Percentiles rank a stretch among this genome's conserved stretches.
Conservation (phyloP, 2,113 vertebrate genomes). For the Aegithalos caudatus region DNA sequence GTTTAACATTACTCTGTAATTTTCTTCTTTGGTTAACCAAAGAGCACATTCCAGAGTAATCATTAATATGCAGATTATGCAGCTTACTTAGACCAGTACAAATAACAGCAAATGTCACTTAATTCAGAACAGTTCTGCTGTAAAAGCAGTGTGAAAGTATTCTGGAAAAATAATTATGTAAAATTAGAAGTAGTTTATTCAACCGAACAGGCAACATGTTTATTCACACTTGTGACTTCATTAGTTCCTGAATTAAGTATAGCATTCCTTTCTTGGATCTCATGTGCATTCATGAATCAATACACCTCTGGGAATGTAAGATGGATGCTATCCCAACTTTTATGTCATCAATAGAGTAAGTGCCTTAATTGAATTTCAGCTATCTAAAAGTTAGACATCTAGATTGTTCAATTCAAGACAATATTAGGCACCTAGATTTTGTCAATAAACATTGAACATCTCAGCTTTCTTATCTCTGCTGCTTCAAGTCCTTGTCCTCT, state of each 20-base stretch:
- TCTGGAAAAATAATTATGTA: not conserved
- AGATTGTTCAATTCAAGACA: not conserved
- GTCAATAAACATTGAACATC: not conserved
- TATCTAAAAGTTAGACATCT: not conserved
- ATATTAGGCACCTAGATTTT: not conserved
- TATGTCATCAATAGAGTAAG: not conserved
- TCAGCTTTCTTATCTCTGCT: not conserved
- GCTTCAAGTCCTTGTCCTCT: not conserved
- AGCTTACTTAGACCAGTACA: not conserved
- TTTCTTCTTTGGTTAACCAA: not conserved
- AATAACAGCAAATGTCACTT: constrained; percentile 3
- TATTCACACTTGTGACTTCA: not conserved
- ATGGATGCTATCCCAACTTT: not conserved
- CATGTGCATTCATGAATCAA: not conserved
- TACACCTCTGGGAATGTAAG: not conserved
- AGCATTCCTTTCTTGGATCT: not conserved
- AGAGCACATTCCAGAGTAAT: not conserved
- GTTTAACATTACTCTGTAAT: not conserved
- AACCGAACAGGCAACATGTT: not conserved
- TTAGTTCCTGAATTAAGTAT: not conserved
- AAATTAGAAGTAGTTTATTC: not conserved
- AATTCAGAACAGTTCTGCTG: not conserved
- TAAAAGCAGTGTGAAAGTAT: not conserved
- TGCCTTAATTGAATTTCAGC: not conserved
- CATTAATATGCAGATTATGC: not conserved